Percentiles rank a stretch among this genome's conserved stretches.
These are phyloP conservation scores for Burhinus oedicnemus DNA, from an alignment of 2,113 vertebrate genomes.

Conservation along the genomic window DNA sequence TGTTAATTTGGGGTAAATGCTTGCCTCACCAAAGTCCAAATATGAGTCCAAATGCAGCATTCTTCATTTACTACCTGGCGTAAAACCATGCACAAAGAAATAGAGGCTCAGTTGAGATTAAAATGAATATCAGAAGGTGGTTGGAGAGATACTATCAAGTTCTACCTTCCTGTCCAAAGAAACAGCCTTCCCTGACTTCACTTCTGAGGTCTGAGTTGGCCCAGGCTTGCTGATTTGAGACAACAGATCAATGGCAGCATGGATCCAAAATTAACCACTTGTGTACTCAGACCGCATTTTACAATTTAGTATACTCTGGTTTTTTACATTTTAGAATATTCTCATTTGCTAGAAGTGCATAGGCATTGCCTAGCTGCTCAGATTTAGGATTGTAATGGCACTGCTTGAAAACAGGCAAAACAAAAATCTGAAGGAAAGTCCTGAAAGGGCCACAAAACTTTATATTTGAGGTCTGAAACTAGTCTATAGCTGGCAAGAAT, in stretches of 20 bases:
- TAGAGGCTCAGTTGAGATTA: background rate
- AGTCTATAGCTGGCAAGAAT: background rate
- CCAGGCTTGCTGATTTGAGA: background rate
- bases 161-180: background rate
- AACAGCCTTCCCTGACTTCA: background rate
- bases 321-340: background rate
- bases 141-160: background rate
- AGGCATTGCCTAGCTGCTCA: background rate
- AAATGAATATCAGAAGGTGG: background rate
- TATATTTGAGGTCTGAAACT: background rate
- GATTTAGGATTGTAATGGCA: background rate
- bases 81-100: background rate
- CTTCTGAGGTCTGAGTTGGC: background rate
- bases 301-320: background rate
- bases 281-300: background rate
- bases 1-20: background rate
- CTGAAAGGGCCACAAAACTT: background rate
- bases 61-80: background rate
- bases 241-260: background rate
- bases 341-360: background rate
- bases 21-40: background rate
- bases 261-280: background rate
- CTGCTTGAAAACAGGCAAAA: background rate
- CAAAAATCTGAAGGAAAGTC: background rate
- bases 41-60: background rate